These are phyloP conservation scores for Pterobdella sp. DNA, from an alignment of 2,888 invertebrate species.

Conservation along the genomic window DNA sequence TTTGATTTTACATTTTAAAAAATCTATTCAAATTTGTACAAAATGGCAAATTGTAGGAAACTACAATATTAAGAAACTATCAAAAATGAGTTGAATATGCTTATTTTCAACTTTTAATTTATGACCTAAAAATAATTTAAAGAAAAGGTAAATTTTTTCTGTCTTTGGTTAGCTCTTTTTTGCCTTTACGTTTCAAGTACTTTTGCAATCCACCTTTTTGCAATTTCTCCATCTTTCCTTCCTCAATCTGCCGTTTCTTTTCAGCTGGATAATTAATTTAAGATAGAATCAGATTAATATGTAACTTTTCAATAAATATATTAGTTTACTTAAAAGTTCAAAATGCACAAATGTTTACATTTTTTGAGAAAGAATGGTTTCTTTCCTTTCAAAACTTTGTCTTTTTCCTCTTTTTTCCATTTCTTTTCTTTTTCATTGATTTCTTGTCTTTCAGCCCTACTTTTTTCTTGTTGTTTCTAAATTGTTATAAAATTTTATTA, in stretches of 20 bases:
- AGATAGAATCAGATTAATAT: too few relatives aligned
- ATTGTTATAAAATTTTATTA: background rate
- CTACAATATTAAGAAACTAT: too few relatives aligned
- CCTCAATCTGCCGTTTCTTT: conserved; percentile 5
- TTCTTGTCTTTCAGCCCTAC: conserved; percentile 2
- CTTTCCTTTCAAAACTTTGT: conserved; percentile 25
- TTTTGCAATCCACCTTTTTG: conserved; percentile 16
- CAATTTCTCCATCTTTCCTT: background rate
- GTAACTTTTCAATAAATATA: too few relatives aligned
- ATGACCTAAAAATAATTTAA: background rate
- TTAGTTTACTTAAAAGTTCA: too few relatives aligned
- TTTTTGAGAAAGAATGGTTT: conserved; percentile 21
- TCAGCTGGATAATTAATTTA: too few relatives aligned
- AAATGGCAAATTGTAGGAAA: too few relatives aligned
- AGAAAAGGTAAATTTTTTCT: background rate
- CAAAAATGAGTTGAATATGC: too few relatives aligned
- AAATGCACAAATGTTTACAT: too few relatives aligned
- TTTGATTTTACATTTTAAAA: too few relatives aligned
- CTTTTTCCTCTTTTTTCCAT: conserved; percentile 13
- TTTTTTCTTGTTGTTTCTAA: conserved; percentile 19
- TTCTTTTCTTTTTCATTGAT: background rate
- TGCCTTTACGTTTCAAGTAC: conserved; percentile 18
- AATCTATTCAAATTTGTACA: too few relatives aligned
- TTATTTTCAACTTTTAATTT: background rate
- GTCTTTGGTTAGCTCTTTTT: conserved; percentile 18